Percentiles rank a stretch among this genome's conserved stretches.
These are phyloP conservation scores for Cheilosia grossa DNA, from an alignment of 2,888 invertebrate genomes.

Conservation along the genomic window DNA sequence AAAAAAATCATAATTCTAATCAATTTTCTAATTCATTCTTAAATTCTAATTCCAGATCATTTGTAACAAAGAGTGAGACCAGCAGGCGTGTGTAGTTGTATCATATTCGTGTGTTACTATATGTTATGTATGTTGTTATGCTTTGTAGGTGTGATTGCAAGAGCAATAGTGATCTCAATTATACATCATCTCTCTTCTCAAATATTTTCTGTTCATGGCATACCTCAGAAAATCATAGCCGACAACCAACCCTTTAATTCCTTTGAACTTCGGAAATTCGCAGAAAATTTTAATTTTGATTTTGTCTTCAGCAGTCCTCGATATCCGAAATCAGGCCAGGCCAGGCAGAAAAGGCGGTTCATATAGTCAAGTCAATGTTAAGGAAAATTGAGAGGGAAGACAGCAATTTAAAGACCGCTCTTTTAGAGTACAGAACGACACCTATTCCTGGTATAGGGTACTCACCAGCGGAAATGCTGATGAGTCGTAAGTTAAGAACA, in stretches of 20 bases:
- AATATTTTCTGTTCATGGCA: slow-evolving; percentile 49
- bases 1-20: too few relatives aligned
- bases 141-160: too few relatives aligned
- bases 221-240: slow-evolving; percentile 31
- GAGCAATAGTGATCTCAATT: not conserved
- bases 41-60: too few relatives aligned
- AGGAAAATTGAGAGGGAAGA: slow-evolving; percentile 28
- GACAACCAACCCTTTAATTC: slow-evolving; percentile 51
- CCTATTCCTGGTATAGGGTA: slow-evolving; percentile 42
- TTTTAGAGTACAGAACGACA: slow-evolving; percentile 48
- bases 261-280: slow-evolving; percentile 37
- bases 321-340: slow-evolving; percentile 44
- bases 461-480: slow-evolving; percentile 54
- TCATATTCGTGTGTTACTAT: too few relatives aligned
- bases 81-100: too few relatives aligned
- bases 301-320: slow-evolving; percentile 46
- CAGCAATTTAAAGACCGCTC: slow-evolving; percentile 37
- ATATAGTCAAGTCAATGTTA: slow-evolving; percentile 40
- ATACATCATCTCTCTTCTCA: too few relatives aligned
- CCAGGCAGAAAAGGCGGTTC: slow-evolving; percentile 40
- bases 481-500: slow-evolving; percentile 38
- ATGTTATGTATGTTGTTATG: too few relatives aligned
- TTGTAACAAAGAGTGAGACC: too few relatives aligned
- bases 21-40: too few relatives aligned
- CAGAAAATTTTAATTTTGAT: slow-evolving; percentile 42